A percentile compares a stretch with the other conserved stretches of the same genome.
Conservation (phyloP, 2,113 vertebrate species). For the Aleadryas rufinucha region DNA sequence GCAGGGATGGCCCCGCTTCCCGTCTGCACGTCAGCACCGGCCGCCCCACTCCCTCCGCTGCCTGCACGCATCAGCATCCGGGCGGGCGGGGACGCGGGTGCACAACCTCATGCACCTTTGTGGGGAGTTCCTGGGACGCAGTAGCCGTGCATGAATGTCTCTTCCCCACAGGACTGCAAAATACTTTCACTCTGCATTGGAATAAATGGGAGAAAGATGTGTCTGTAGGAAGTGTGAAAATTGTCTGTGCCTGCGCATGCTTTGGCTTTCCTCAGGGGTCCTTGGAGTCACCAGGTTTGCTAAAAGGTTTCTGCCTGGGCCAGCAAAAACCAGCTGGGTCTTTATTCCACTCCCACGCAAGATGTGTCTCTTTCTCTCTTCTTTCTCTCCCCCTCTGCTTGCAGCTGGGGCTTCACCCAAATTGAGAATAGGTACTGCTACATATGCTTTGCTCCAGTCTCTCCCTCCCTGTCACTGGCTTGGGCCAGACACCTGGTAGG, state of each 20-base stretch:
- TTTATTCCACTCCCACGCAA: background rate
- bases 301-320: background rate
- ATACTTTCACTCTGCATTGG: background rate
- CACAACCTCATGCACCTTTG: background rate
- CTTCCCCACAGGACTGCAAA: background rate
- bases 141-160: accelerated
- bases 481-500: background rate
- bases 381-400: background rate
- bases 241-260: background rate
- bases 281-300: background rate
- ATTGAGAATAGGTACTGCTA: accelerated
- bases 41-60: accelerated
- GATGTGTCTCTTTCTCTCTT: background rate
- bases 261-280: background rate
- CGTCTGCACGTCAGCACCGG: no score
- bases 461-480: background rate
- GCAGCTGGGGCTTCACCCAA: background rate
- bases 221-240: background rate
- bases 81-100: accelerated
- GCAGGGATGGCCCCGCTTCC: accelerated
- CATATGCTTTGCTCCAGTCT: background rate
- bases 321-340: background rate
- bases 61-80: accelerated
- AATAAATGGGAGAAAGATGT: background rate
- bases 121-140: background rate